These are phyloP conservation scores for Scleropages formosus DNA, from an alignment of 2,797 vertebrate species.

Conservation along the genomic window DNA sequence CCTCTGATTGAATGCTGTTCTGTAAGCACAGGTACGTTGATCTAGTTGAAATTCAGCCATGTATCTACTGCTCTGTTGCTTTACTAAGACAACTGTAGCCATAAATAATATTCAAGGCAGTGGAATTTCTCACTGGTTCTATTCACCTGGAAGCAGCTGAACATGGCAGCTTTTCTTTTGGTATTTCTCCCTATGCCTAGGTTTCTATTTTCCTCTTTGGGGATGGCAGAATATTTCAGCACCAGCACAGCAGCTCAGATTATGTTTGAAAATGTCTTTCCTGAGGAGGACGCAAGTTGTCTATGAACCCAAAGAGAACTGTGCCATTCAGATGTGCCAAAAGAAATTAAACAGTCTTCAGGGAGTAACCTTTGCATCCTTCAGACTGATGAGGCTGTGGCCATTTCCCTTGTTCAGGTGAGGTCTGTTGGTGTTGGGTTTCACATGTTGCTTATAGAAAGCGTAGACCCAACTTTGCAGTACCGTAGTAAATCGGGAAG, in stretches of 20 bases:
- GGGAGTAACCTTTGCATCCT: slow-evolving; percentile 58
- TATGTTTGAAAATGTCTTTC: background rate
- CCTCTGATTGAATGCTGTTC: slow-evolving; percentile 79
- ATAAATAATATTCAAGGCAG: background rate
- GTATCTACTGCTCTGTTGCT: background rate
- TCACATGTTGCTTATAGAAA: background rate
- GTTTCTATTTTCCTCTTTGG: slow-evolving; percentile 30
- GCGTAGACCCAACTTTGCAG: slow-evolving; percentile 12
- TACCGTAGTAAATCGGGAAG: slow-evolving; percentile 30
- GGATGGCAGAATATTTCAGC: slow-evolving; percentile 27
- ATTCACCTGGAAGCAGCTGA: slow-evolving; percentile 1
- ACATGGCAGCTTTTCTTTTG: slow-evolving; percentile 7
- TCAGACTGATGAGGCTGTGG: background rate
- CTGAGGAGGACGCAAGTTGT: slow-evolving; percentile 34
- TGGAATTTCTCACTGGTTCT: slow-evolving; percentile 18
- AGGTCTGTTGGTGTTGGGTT: background rate
- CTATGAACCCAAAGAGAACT: slow-evolving; percentile 12
- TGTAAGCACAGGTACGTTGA: slow-evolving; percentile 70
- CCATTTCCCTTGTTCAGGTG: background rate
- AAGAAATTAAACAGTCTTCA: slow-evolving; percentile 63
- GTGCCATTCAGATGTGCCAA: slow-evolving; percentile 60
- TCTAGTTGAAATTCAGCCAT: background rate
- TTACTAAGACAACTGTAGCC: background rate
- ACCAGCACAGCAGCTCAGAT: slow-evolving; percentile 36
- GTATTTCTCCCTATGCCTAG: slow-evolving; percentile 42